phyloP scores from a whole-genome alignment of 2,797 vertebrate species.

The Acanthornis magna region DNA sequence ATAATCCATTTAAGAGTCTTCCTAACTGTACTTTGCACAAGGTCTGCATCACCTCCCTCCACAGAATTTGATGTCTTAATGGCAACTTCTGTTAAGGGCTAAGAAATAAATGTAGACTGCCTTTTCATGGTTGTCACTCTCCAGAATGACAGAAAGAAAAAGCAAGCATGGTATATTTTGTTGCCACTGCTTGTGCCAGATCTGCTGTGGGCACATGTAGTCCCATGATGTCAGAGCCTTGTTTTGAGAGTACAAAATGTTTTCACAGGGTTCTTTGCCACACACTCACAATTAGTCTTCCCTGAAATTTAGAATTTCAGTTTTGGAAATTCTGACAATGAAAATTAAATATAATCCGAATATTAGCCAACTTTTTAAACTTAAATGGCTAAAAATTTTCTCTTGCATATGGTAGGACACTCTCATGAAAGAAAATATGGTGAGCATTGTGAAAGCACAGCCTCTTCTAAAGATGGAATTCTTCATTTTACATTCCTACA shows the following conservation, averaged over 20 bases:
- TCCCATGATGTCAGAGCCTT: background rate
- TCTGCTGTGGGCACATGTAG: background rate
- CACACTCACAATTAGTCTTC: background rate
- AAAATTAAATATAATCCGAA: background rate
- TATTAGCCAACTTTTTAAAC: background rate
- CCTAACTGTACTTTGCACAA: background rate
- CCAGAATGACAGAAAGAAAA: background rate
- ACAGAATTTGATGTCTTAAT: background rate
- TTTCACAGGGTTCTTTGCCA: background rate
- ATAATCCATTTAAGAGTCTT: background rate
- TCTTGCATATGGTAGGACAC: background rate
- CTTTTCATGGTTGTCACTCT: background rate
- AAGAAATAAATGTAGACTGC: background rate
- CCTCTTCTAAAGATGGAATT: background rate
- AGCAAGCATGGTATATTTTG: background rate
- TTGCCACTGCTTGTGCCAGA: background rate
- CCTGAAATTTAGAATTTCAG: background rate
- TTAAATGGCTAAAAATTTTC: background rate
- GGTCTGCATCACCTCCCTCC: background rate
- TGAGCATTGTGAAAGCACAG: background rate
- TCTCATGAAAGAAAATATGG: background rate
- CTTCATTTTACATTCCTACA: background rate
- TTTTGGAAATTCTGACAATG: background rate
- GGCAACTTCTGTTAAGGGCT: background rate
- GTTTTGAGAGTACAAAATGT: background rate